These are phyloP conservation scores for Fulica atra DNA, from an alignment of 2,113 vertebrate genomes.

Conservation along the genomic window DNA sequence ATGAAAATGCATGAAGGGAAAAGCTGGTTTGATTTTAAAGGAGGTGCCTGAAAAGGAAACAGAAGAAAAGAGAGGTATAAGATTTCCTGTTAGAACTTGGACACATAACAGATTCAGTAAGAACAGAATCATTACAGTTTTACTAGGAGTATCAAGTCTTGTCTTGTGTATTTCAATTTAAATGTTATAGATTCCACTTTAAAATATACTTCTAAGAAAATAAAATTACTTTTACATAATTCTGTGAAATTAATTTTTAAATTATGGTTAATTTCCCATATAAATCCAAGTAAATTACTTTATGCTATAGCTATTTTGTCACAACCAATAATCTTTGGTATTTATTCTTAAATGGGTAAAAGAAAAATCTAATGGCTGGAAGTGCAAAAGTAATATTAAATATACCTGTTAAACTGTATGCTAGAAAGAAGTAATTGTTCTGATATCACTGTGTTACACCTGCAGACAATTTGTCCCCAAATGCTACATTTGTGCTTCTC, in stretches of 20 bases:
- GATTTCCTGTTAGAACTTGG: not conserved
- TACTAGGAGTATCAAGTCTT: not conserved
- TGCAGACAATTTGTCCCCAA: not conserved
- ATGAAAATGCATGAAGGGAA: not conserved
- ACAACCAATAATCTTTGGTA: not conserved
- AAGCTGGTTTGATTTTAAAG: not conserved
- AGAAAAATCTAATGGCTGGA: not conserved
- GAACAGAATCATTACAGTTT: not conserved
- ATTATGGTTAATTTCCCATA: not conserved
- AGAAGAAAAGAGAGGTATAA: not conserved
- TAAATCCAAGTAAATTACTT: not conserved
- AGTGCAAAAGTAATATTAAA: not conserved
- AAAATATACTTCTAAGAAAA: not conserved
- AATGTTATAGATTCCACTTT: not conserved
- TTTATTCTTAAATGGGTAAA: not conserved
- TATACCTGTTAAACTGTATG: not conserved
- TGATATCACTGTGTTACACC: not conserved
- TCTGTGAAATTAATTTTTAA: not conserved
- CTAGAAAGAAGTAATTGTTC: not conserved
- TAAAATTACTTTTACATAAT: not conserved
- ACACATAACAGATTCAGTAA: not conserved
- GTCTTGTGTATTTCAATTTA: not conserved
- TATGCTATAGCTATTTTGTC: not conserved
- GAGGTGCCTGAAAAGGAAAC: not conserved
- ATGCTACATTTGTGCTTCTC: not conserved